phyloP scores from a whole-genome alignment of 1,140 invertebrate species.

The Steinernema feltiae region DNA sequence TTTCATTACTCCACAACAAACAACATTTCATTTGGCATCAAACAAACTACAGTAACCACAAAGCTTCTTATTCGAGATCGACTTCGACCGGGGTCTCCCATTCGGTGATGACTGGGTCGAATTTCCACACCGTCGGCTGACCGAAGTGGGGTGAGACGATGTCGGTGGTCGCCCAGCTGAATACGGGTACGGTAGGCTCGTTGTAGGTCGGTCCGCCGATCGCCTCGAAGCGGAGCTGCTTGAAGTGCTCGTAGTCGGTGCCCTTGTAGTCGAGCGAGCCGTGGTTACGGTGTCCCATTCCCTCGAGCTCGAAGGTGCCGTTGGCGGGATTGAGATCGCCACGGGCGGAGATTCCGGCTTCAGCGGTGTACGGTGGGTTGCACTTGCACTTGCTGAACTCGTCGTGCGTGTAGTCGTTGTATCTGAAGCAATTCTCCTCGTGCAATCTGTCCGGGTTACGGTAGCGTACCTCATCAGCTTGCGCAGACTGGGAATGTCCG shows the following conservation, averaged over 20 bases:
- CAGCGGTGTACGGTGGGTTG: constrained; percentile 68
- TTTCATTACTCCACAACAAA: background rate
- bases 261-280: constrained; percentile 68
- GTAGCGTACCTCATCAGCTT: constrained; percentile 64
- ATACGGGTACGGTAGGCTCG: constrained; percentile 63
- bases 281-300: constrained; percentile 66
- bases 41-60: background rate
- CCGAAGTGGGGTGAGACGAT: constrained; percentile 67
- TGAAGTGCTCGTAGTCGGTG: constrained; percentile 59
- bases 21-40: background rate
- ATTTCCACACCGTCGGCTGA: constrained; percentile 72
- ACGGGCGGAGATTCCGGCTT: constrained; percentile 63
- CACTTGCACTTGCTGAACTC: constrained; percentile 69
- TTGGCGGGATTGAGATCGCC: constrained; percentile 53
- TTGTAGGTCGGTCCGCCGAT: constrained; percentile 66
- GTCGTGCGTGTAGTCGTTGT: constrained; percentile 71
- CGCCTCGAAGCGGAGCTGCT: constrained; percentile 63
- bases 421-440: constrained; percentile 58
- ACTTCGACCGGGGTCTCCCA: constrained; percentile 58
- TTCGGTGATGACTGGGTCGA: constrained; percentile 63
- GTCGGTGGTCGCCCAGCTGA: constrained; percentile 69
- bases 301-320: constrained; percentile 62
- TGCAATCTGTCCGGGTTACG: background rate
- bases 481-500: constrained; percentile 64
- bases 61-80: constrained; percentile 20